Evolutionary conservation across 2,797 vertebrate genomes (phyloP).

Genomic region (Phrynocephalus vlangalii): DNA sequence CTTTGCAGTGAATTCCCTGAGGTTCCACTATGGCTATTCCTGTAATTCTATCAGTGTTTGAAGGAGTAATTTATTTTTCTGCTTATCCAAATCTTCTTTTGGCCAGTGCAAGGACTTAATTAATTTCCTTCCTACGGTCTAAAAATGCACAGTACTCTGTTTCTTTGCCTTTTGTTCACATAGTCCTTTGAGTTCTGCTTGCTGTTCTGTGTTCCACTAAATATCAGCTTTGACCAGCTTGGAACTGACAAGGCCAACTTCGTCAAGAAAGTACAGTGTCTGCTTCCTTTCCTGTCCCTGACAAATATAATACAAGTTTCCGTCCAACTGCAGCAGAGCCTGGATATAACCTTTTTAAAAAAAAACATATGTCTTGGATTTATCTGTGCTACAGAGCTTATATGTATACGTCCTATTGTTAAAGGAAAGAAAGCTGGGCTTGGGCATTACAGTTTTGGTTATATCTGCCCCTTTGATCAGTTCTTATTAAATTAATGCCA

Average conservation of each 20-base stretch:
- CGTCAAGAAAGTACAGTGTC: background rate
- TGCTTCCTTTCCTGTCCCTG: conserved; percentile 11
- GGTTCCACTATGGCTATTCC: conserved; percentile 64
- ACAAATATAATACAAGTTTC: conserved; percentile 12
- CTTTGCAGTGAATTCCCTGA: conserved; percentile 70
- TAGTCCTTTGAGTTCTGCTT: conserved; percentile 79
- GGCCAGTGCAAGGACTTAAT: conserved; percentile 70
- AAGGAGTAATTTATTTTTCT: conserved; percentile 78
- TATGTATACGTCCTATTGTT: background rate
- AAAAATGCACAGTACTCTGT: conserved; percentile 75
- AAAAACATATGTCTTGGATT: background rate
- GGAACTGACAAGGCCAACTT: conserved; percentile 73
- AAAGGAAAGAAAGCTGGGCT: background rate
- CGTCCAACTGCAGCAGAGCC: background rate
- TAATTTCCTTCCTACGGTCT: conserved; percentile 71
- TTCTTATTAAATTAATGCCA: background rate
- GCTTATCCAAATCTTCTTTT: conserved; percentile 74
- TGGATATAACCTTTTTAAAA: conserved; percentile 13
- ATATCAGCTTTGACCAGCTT: conserved; percentile 80
- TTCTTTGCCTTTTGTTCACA: conserved; percentile 75
- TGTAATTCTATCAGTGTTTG: conserved; percentile 77
- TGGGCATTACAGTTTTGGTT: background rate
- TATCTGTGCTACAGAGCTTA: background rate
- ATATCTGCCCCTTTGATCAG: background rate
- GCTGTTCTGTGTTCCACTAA: conserved; percentile 78